A percentile compares a stretch with the other conserved stretches of the same genome.
These are phyloP conservation scores for Paratrypauchen microcephalus DNA, from an alignment of 2,797 vertebrate genomes.

Conservation along the genomic window DNA sequence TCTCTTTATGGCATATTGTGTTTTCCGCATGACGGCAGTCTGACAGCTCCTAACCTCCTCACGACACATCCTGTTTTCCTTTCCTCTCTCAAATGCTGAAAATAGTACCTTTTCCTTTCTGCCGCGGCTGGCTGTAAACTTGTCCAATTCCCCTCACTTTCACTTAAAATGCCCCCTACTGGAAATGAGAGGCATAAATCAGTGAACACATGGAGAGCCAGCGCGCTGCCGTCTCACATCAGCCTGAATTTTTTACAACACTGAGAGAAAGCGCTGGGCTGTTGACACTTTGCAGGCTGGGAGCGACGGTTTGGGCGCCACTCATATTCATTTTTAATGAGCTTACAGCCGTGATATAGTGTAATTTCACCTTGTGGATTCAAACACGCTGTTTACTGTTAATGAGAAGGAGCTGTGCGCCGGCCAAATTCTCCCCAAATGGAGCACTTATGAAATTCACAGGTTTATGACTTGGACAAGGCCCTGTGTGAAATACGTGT, in stretches of 20 bases:
- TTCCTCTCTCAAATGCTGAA: conserved; percentile 27
- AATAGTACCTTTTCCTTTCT: conserved; percentile 39
- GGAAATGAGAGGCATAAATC: conserved; percentile 73
- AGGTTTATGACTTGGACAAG: conserved; percentile 55
- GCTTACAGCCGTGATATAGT: conserved; percentile 79
- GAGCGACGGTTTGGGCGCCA: conserved; percentile 70
- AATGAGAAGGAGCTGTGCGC: conserved; percentile 72
- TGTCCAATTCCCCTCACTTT: conserved; percentile 57
- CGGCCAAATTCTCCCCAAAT: conserved; percentile 60
- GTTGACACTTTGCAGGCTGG: conserved; percentile 64
- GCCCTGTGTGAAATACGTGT: conserved; percentile 20
- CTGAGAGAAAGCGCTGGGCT: conserved; percentile 53
- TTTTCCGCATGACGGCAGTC: conserved; percentile 22
- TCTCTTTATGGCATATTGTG: conserved; percentile 32
- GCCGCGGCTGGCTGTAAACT: conserved; percentile 49
- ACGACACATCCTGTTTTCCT: conserved; percentile 38
- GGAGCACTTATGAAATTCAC: conserved; percentile 62
- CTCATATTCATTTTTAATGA: conserved; percentile 78
- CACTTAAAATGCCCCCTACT: conserved; percentile 65
- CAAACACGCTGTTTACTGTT: conserved; percentile 76
- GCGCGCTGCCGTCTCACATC: conserved; percentile 69
- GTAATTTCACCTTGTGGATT: conserved; percentile 79
- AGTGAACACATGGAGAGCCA: conserved; percentile 53
- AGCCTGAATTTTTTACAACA: conserved; percentile 74
- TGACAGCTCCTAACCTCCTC: conserved; percentile 16